Evolutionary conservation across 2,113 vertebrate species (phyloP).

Genomic region (Hippoglossus stenolepis): DNA sequence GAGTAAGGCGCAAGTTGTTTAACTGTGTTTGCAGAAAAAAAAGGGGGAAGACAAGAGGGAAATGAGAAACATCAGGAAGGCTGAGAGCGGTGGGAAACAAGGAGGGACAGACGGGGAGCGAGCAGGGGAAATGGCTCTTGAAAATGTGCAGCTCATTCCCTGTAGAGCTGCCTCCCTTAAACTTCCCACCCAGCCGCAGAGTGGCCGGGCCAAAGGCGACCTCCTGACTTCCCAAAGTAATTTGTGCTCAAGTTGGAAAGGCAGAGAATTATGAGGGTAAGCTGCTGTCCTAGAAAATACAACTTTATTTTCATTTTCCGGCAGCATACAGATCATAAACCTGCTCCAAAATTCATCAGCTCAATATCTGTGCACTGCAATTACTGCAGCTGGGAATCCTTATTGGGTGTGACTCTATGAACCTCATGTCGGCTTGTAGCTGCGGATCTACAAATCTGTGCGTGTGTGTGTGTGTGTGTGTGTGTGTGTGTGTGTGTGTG

Average conservation of each 20-base stretch:
- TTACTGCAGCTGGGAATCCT: constrained; percentile 62
- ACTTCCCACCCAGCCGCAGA: constrained; percentile 38
- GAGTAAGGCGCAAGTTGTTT: constrained; percentile 15
- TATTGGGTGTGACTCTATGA: constrained; percentile 60
- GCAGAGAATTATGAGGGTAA: constrained; percentile 32
- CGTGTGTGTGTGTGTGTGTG: constrained; percentile 9
- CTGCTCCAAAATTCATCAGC: constrained; percentile 46
- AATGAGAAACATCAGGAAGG: constrained; percentile 29
- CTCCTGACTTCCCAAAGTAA: constrained; percentile 21
- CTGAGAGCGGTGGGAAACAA: neutral
- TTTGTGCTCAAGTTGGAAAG: constrained; percentile 9
- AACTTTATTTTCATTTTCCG: constrained; percentile 29
- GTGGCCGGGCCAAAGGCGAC: constrained; percentile 40
- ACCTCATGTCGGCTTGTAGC: neutral
- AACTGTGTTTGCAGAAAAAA: constrained; percentile 44
- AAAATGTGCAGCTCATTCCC: neutral
- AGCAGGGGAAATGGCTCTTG: neutral
- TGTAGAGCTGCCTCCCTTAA: neutral
- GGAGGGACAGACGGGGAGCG: neutral
- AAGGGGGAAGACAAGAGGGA: constrained; percentile 3
- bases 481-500: constrained; percentile 7
- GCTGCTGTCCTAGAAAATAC: constrained; percentile 21
- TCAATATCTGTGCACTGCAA: constrained; percentile 31
- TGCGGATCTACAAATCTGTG: neutral
- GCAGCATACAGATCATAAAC: constrained; percentile 29